Evolutionary conservation across 2,113 vertebrate species (phyloP), one percentile per base, ranked within the genome.

Genomic region (Callorhinus ursinus): DNA sequence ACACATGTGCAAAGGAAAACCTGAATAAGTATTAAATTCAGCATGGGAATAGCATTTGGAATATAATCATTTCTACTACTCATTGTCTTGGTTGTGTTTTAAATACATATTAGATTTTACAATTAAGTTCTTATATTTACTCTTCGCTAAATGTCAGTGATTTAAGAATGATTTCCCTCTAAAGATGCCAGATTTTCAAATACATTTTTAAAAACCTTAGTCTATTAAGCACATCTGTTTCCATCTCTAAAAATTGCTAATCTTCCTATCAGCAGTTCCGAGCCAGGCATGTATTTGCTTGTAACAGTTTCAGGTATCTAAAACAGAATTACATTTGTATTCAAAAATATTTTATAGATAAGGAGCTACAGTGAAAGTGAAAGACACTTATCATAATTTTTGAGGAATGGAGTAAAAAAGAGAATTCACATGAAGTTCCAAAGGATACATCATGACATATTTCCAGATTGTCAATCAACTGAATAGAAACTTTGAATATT

Each of bases 101-200:
- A 71, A 93, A 81, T 83, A 80, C 59, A n/a, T 88, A 74, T 59
- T 93, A 76, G 57, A 67, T 86, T 90, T 96, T 85, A 82, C 22
- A 89, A 87, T 74, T 95, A 91, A 85, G 63, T 93, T 77, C 49
- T 83, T 74, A 24, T 5, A 79, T 69, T 94, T 92, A 89, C 15
- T 65, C 33, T 89, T 76, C 63, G 93, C 24, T 72, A 96, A 93
- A 88, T 82, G 28, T 77, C 81, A 96, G 57, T 85, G 31, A 95
- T 57, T 93, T 92, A 83, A 95, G 72, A 97, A 93, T 88, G 9
- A 57, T 74, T 93, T 96, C 33, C 16, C 79, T 95, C 16, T 72
- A 57, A 93, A 85, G 42, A 88, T 14, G 82, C 10, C 28, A 96
- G 74, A 92, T 36, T 92, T 94, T 81, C 55, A 80, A 93, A 81